These are phyloP conservation scores for Petrocephalus schoutedeni DNA, from an alignment of 2,797 vertebrate genomes.

Conservation along the genomic window DNA sequence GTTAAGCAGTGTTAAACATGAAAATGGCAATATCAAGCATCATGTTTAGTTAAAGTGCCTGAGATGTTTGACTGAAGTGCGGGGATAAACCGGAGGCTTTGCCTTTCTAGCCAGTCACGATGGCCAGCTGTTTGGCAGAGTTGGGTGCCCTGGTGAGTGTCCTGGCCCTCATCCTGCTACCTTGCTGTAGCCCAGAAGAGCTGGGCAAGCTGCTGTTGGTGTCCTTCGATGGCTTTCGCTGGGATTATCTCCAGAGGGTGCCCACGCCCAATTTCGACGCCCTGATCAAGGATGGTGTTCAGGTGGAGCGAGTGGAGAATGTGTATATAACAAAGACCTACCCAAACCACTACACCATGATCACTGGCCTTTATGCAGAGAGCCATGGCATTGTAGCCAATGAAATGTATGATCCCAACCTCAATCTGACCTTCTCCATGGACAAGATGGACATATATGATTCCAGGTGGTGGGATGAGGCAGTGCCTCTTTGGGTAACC, in stretches of 20 bases:
- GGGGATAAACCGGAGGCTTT: neutral
- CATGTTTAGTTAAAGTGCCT: neutral
- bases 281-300: conserved; percentile 69
- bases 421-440: conserved; percentile 78
- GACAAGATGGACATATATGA: conserved; percentile 69
- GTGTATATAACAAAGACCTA: conserved; percentile 86
- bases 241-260: conserved; percentile 82
- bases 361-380: conserved; percentile 84
- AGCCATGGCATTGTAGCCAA: conserved; percentile 82
- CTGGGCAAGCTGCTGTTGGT: conserved; percentile 72
- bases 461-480: conserved; percentile 82
- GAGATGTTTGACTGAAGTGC: neutral
- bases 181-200: conserved; percentile 46
- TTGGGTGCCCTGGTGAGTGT: conserved; percentile 48
- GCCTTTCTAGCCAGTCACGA: conserved; percentile 12
- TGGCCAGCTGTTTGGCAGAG: conserved; percentile 36
- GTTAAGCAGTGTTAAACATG: neutral
- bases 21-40: neutral
- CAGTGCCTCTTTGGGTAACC: conserved; percentile 80
- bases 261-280: conserved; percentile 71
- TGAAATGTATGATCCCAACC: conserved; percentile 78
- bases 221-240: conserved; percentile 90
- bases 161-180: conserved; percentile 45
- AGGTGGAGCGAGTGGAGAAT: conserved; percentile 71
- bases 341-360: conserved; percentile 84